Percentiles rank a stretch among this genome's conserved stretches.
Conservation (phyloP, 2,113 vertebrate species). For the Seriola aureovittata region DNA sequence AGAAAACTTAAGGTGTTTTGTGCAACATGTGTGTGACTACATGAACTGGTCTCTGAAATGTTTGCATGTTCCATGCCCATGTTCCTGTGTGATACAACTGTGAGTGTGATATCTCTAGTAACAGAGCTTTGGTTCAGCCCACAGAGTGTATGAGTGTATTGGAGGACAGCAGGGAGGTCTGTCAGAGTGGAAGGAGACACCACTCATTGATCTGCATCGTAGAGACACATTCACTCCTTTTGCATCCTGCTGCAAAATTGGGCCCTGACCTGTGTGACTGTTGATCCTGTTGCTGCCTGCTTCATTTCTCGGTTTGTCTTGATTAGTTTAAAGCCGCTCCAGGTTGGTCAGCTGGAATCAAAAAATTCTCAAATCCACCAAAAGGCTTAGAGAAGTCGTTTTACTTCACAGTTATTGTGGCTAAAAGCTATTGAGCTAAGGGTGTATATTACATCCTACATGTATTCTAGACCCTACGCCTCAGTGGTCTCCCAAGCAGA, state of each 20-base stretch:
- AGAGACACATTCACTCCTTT: background rate
- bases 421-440: background rate
- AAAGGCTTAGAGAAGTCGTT: background rate
- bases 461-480: background rate
- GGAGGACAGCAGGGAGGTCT: constrained; percentile 39
- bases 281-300: background rate
- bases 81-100: background rate
- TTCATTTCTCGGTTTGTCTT: background rate
- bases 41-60: background rate
- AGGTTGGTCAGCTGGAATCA: too few species aligned
- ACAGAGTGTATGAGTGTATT: constrained; percentile 58
- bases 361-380: too few species aligned
- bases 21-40: background rate
- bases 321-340: background rate
- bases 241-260: constrained; percentile 64
- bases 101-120: background rate
- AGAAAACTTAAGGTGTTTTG: too few species aligned
- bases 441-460: background rate
- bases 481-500: background rate
- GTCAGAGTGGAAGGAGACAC: constrained; percentile 62
- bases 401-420: background rate
- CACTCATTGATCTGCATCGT: constrained; percentile 1
- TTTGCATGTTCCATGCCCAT: too few species aligned
- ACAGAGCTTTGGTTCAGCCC: constrained; percentile 62
- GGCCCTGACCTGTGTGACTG: constrained; percentile 23